Evolutionary conservation across 1,140 invertebrate species (phyloP).

Genomic region (Euura saliciscinereae): DNA sequence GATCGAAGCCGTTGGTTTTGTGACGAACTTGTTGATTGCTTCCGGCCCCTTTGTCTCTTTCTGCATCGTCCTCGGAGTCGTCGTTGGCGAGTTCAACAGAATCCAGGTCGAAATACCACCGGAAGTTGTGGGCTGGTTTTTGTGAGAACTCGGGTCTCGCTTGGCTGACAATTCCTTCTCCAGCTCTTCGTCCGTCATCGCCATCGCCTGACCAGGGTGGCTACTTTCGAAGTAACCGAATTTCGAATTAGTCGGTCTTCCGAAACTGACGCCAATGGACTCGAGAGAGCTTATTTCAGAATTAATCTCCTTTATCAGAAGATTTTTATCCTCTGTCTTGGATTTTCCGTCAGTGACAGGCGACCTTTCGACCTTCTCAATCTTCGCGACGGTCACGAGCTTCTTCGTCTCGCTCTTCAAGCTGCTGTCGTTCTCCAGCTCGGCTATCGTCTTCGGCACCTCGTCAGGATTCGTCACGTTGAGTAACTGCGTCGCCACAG

Average conservation of each 20-base stretch:
- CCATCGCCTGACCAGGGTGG: constrained; percentile 57
- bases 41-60: constrained; percentile 18
- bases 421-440: constrained; percentile 6
- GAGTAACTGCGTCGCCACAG: constrained; percentile 53
- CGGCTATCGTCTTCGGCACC: not conserved
- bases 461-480: constrained; percentile 43
- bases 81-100: constrained; percentile 66
- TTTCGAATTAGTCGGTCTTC: constrained; percentile 54
- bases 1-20: constrained; percentile 21
- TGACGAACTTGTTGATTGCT: constrained; percentile 18
- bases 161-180: constrained; percentile 47
- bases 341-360: not conserved
- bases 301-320: constrained; percentile 23
- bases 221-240: constrained; percentile 53
- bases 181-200: constrained; percentile 55
- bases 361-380: not conserved
- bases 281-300: constrained; percentile 26
- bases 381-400: not conserved
- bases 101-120: constrained; percentile 79
- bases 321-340: not conserved
- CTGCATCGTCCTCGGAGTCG: constrained; percentile 46
- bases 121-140: constrained; percentile 65
- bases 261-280: constrained; percentile 33
- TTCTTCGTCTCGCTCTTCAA: not conserved
- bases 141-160: constrained; percentile 39